Evolutionary conservation across 2,113 vertebrate genomes (phyloP).

Genomic region (Deroptyus accipitrinus): DNA sequence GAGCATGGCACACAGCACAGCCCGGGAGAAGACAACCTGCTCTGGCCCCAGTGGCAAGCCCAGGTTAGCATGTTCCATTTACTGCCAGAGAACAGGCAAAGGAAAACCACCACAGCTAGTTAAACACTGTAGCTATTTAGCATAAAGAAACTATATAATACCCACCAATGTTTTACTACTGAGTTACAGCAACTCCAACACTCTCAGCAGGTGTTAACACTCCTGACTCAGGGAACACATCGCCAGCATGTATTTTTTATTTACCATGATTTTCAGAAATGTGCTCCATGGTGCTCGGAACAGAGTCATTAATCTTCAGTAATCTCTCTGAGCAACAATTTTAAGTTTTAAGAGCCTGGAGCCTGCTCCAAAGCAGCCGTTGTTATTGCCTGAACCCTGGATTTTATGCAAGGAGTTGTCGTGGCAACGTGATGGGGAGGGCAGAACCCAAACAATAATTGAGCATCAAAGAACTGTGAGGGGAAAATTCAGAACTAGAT

Average conservation of each 20-base stretch:
- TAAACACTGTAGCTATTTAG: background rate
- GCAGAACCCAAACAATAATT: constrained; percentile 44
- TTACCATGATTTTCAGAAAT: constrained; percentile 25
- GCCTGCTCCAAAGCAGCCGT: background rate
- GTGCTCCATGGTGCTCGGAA: background rate
- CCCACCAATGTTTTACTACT: background rate
- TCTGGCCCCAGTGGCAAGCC: background rate
- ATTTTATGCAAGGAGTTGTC: constrained; percentile 49
- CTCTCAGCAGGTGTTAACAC: background rate
- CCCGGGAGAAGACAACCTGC: rapidly evolving
- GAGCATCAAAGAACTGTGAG: constrained; percentile 25
- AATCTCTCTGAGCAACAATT: constrained; percentile 52
- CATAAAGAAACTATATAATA: background rate
- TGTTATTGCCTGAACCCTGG: background rate
- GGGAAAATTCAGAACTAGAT: constrained; percentile 22
- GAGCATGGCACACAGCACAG: background rate
- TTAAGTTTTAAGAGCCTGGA: constrained; percentile 47
- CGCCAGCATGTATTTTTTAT: constrained; percentile 6
- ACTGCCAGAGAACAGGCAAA: rapidly evolving
- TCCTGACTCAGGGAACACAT: background rate
- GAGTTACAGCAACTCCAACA: background rate
- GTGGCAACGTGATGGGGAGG: background rate
- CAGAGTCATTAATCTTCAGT: constrained; percentile 48
- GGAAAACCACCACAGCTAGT: background rate
- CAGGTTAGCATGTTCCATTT: background rate